Evolutionary conservation across 1,140 invertebrate species (phyloP), one percentile per base, ranked within the genome.

Genomic region (Caerostris extrusa): DNA sequence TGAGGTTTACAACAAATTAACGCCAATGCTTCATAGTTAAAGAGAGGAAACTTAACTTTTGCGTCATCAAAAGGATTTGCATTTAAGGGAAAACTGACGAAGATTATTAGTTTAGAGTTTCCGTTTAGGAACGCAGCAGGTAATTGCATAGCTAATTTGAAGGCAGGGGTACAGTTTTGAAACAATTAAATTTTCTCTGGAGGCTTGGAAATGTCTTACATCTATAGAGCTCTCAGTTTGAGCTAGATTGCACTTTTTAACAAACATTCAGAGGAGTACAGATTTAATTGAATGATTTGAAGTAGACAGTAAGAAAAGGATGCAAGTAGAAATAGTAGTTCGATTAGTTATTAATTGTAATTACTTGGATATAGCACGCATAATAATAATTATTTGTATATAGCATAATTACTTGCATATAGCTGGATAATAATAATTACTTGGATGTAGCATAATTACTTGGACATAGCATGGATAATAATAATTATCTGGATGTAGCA

Each of bases 151-250:
- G 55, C 53, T n/a, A 83, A 4, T 77, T 77, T 50, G 34, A 53
- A 77, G 50, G 6, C 53, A 14, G 8, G 4, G 81, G n/a, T 57
- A 19, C n/a, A 7, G 81, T 55, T 83, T 83, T 14, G 55, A 19
- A 83, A 83, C 57, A 83, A 83, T 83, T 83, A 83, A 83, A 58
- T 83, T 83, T n/a, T 58, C 82, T 7, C 56, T 10, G 57, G 82
- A n/a, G 14, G 82, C 14, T n/a, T 1, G 10, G 56, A 14, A 17
- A 83, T 83, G 14, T 83, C 82, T 83, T 17, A 8, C 55, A 19
- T 34, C 82, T 57, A 83, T n/a, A 57, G 12, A 7, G 56, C 0
- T 57, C n/a, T 5, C 3, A 58, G 55, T 58, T 83, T 58, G 14
- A 7, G 55, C 14, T 8, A 83, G 56, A 57, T 6, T 83, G 55